phyloP scores from a whole-genome alignment of 2,113 vertebrate species.

The Sebastes fasciatus region DNA sequence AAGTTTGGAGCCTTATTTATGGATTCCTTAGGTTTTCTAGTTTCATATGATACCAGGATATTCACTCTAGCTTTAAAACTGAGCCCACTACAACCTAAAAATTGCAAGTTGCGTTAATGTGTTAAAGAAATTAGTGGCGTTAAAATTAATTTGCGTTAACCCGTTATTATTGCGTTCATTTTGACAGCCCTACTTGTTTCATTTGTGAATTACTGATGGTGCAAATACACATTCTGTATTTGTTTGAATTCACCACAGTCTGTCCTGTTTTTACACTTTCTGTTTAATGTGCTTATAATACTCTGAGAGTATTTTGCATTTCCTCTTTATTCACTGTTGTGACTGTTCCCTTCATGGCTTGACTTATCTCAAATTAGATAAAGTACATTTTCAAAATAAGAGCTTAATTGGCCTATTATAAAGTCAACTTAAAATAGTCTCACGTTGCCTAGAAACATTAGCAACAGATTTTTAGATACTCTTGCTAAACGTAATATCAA shows the following conservation, averaged over 20 bases:
- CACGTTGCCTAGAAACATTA: slow-evolving; percentile 19
- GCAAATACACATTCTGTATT: background rate
- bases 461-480: slow-evolving; percentile 9
- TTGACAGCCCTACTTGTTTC: background rate
- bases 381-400: slow-evolving; percentile 33
- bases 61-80: too few species aligned
- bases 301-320: slow-evolving; percentile 56
- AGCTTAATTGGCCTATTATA: slow-evolving; percentile 24
- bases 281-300: slow-evolving; percentile 44
- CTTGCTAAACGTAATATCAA: slow-evolving; percentile 35
- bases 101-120: too few species aligned
- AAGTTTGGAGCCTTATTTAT: too few species aligned
- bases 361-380: slow-evolving; percentile 27
- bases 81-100: too few species aligned
- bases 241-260: slow-evolving; percentile 17
- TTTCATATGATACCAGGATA: too few species aligned
- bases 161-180: too few species aligned
- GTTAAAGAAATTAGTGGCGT: too few species aligned
- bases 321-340: slow-evolving; percentile 41
- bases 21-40: too few species aligned
- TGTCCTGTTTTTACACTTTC: slow-evolving; percentile 45
- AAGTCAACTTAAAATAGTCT: slow-evolving; percentile 35
- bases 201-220: slow-evolving; percentile 21
- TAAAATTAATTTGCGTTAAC: too few species aligned
- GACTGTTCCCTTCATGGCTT: slow-evolving; percentile 31